Percentiles rank a stretch among this genome's conserved stretches.
Conservation (phyloP, 2,797 vertebrate genomes). For the Coregonus suidteri region DNA sequence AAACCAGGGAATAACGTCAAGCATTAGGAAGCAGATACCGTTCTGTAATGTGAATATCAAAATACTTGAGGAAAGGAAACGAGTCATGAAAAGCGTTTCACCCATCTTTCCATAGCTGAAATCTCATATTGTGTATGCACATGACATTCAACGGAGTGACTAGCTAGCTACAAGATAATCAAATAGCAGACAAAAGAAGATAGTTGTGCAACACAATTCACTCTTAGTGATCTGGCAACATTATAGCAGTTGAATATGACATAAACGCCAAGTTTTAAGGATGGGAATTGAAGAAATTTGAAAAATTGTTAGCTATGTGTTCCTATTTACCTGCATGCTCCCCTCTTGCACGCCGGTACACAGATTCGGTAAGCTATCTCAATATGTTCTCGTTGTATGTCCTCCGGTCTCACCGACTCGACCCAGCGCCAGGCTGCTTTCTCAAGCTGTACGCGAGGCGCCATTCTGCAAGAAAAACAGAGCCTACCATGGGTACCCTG, state of each 20-base stretch:
- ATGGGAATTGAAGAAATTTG: neutral
- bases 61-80: neutral
- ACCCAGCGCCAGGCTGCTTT: constrained; percentile 97
- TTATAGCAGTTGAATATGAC: neutral
- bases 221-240: neutral
- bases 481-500: neutral
- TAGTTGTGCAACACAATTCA: neutral
- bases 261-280: neutral
- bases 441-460: constrained; percentile 92
- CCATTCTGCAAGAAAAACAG: constrained; percentile 72
- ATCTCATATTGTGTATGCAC: neutral
- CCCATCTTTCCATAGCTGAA: neutral
- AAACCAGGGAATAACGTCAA: neutral
- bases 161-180: neutral
- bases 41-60: neutral
- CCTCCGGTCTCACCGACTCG: constrained; percentile 91
- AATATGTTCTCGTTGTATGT: constrained; percentile 88
- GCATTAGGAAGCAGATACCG: neutral
- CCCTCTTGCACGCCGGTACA: constrained; percentile 87
- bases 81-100: neutral
- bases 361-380: constrained; percentile 90
- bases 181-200: neutral
- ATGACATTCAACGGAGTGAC: neutral
- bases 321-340: constrained; percentile 85
- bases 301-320: neutral